phyloP scores from a whole-genome alignment of 2,797 vertebrate genomes.

The Poliocrania exsul region DNA sequence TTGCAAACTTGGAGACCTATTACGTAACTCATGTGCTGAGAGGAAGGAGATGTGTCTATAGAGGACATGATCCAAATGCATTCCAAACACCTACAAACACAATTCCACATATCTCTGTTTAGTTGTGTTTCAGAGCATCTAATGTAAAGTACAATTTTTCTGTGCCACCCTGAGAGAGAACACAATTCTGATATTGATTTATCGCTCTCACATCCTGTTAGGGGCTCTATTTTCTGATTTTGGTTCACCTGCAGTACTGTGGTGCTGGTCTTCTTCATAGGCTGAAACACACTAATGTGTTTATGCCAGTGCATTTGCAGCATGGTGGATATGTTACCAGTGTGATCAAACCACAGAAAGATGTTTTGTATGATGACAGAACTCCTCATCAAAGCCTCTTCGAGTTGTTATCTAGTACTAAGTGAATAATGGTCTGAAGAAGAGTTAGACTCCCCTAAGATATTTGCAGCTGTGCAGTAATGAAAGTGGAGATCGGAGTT shows the following conservation, averaged over 20 bases:
- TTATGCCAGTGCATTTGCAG: not conserved
- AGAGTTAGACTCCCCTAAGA: constrained; percentile 18
- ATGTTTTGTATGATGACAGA: not conserved
- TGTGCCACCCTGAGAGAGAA: not conserved
- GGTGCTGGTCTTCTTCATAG: not conserved
- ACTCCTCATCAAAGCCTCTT: not conserved
- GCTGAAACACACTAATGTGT: not conserved
- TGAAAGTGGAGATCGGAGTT: not conserved
- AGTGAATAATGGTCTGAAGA: not conserved
- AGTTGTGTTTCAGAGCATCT: not conserved
- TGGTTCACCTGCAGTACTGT: not conserved
- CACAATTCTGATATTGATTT: not conserved
- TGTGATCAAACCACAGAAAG: not conserved
- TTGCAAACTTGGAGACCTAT: not conserved
- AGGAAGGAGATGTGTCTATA: not conserved
- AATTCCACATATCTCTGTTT: not conserved
- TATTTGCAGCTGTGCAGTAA: not conserved
- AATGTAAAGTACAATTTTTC: not conserved
- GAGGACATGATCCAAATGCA: not conserved
- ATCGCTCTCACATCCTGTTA: not conserved
- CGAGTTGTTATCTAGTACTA: not conserved
- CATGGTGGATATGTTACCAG: not conserved
- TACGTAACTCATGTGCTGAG: accelerated
- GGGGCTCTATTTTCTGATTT: not conserved
- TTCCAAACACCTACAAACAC: not conserved